These are phyloP conservation scores for Biston stratarius DNA, from an alignment of 2,888 invertebrate genomes.

Conservation along the genomic window DNA sequence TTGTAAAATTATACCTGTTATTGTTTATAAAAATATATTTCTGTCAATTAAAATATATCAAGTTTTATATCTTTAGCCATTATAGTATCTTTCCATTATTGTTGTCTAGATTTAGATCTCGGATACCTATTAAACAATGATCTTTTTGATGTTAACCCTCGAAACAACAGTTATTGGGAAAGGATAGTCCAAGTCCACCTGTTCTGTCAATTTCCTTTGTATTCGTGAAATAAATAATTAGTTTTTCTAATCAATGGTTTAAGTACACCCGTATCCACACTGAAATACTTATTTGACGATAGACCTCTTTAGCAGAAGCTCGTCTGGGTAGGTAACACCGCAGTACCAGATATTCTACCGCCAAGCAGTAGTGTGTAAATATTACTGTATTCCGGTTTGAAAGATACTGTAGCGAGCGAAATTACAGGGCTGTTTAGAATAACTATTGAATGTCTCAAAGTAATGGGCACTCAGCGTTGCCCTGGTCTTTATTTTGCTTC, in stretches of 20 bases:
- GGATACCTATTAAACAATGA: not conserved
- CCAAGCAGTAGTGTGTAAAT: too few relatives aligned
- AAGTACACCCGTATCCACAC: not conserved
- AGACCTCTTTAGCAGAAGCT: too few relatives aligned
- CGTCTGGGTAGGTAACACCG: too few relatives aligned
- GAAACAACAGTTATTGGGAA: not conserved
- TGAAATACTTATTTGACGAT: not conserved
- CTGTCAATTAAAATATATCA: not conserved
- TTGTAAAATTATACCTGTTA: too few relatives aligned
- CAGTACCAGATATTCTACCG: too few relatives aligned
- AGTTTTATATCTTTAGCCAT: not conserved
- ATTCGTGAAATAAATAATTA: constrained; percentile 6
- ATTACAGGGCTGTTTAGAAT: too few relatives aligned
- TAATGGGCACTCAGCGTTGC: too few relatives aligned
- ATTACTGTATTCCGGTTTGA: too few relatives aligned
- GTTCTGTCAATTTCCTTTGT: constrained; percentile 12
- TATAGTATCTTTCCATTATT: not conserved
- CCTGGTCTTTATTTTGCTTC: too few relatives aligned
- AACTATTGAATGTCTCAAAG: too few relatives aligned
- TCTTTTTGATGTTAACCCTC: not conserved
- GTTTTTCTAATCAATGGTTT: constrained; percentile 9
- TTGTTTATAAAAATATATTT: too few relatives aligned
- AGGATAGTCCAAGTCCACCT: not conserved
- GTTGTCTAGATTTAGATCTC: not conserved
- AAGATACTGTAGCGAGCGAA: too few relatives aligned